Conservation (phyloP, 2,797 vertebrate genomes). For the Pitangus sulphuratus region DNA sequence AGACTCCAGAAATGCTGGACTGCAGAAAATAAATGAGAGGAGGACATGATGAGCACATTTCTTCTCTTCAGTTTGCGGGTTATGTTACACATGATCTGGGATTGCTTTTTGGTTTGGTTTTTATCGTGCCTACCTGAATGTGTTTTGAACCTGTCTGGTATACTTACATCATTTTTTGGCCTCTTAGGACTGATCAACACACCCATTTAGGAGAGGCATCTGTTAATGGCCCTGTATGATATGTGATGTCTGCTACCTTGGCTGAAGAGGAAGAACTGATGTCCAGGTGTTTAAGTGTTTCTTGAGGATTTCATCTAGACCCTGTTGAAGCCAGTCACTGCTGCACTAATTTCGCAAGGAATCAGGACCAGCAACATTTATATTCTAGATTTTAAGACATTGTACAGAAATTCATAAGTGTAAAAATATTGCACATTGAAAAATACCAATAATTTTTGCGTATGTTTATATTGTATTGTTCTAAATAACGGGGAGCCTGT, state of each 20-base stretch:
- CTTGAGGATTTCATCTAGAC: constrained; percentile 77
- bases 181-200: constrained; percentile 83
- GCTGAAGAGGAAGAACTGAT: constrained; percentile 81
- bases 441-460: constrained; percentile 89
- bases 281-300: constrained; percentile 74
- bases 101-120: background rate
- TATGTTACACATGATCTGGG: background rate
- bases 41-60: background rate
- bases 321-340: constrained; percentile 77
- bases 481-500: constrained; percentile 91
- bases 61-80: background rate
- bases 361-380: constrained; percentile 98
- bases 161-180: background rate
- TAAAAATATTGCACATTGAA: constrained; percentile 87
- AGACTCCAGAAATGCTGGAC: background rate
- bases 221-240: constrained; percentile 94
- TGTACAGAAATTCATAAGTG: constrained; percentile 91
- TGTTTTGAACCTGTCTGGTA: background rate
- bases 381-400: constrained; percentile 87
- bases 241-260: constrained; percentile 69
- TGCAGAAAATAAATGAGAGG: background rate
- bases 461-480: constrained; percentile 99
- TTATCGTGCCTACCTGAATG: background rate
- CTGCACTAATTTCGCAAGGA: constrained; percentile 85
- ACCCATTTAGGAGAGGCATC: constrained; percentile 80